These are phyloP conservation scores for Petrocephalus microphthalmus DNA, from an alignment of 2,113 vertebrate species.

Conservation along the genomic window DNA sequence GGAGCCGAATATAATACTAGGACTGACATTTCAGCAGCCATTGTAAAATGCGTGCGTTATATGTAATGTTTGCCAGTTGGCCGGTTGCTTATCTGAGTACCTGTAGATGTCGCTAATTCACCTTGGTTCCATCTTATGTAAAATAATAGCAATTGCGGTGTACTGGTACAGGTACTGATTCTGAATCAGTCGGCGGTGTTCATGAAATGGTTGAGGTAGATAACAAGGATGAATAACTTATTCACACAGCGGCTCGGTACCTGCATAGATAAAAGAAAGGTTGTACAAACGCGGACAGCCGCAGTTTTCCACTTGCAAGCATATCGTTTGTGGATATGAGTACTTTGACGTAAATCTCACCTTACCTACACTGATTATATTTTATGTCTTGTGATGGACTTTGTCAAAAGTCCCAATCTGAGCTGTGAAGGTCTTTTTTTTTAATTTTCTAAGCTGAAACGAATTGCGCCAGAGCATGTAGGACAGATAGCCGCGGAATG, in stretches of 20 bases:
- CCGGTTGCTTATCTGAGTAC: neutral
- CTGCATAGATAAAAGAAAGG: neutral
- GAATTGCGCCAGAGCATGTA: neutral
- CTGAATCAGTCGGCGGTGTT: neutral
- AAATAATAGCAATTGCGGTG: neutral
- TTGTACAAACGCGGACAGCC: neutral
- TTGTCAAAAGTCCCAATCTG: neutral
- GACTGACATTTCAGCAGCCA: neutral
- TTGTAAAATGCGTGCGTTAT: neutral
- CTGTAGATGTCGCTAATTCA: conserved; percentile 14
- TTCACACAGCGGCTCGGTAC: neutral
- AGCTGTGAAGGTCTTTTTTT: neutral
- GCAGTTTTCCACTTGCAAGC: neutral
- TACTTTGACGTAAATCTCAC: neutral
- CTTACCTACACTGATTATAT: neutral
- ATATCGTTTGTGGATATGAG: neutral
- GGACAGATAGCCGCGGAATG: conserved; percentile 3
- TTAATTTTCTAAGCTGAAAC: neutral
- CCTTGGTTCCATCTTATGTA: neutral
- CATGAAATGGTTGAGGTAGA: neutral
- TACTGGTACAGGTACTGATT: neutral
- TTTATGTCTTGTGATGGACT: neutral
- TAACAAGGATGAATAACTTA: neutral
- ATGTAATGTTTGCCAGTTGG: neutral
- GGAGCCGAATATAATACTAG: neutral